Conservation (phyloP, 2,797 vertebrate species). For the Gobio occitaniae region DNA sequence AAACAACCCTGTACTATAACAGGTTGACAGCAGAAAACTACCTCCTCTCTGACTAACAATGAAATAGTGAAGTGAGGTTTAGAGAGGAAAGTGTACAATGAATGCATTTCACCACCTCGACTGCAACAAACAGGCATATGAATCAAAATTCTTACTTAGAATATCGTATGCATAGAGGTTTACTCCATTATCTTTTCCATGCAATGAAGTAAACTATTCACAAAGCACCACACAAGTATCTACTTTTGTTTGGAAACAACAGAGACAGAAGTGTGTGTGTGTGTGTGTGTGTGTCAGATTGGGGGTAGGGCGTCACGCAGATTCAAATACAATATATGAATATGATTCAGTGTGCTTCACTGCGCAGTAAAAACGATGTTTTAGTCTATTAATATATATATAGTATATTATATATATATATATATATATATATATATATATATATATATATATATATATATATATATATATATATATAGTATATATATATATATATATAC, state of each 20-base stretch:
- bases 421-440: too few relatives aligned
- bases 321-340: conserved; percentile 18
- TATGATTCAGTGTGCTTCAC: conserved; percentile 20
- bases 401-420: too few relatives aligned
- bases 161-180: neutral
- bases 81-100: neutral
- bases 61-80: conserved; percentile 11
- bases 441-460: too few relatives aligned
- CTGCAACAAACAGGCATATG: neutral
- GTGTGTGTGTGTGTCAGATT: conserved; percentile 35
- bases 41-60: conserved; percentile 58
- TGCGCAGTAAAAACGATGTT: conserved; percentile 5
- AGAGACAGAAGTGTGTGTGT: neutral
- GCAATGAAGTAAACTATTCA: conserved; percentile 47
- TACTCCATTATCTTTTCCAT: neutral
- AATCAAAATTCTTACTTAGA: neutral
- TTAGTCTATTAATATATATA: neutral
- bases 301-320: conserved; percentile 44
- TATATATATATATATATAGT: too few relatives aligned
- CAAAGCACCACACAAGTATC: conserved; percentile 44
- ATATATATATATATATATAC: too few relatives aligned
- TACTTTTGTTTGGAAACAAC: conserved; percentile 50
- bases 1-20: conserved; percentile 53
- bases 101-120: neutral
- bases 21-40: conserved; percentile 53